phyloP scores from a whole-genome alignment of 2,888 invertebrate genomes.

The Oscheius sp. region DNA sequence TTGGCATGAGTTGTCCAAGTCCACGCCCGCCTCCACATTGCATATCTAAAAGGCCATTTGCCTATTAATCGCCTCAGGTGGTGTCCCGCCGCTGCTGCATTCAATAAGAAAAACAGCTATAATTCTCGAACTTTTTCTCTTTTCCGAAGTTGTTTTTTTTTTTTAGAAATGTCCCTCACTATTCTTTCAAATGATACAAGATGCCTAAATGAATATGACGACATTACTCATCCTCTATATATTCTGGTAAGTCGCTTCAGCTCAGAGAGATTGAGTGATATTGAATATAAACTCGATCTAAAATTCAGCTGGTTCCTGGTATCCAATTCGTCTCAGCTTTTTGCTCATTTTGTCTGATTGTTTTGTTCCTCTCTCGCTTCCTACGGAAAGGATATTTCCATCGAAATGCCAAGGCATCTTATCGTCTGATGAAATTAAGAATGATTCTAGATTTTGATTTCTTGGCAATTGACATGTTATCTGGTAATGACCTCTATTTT shows the following conservation, averaged over 20 bases:
- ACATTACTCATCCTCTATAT: not conserved
- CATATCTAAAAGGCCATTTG: no score
- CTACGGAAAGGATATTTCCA: not conserved
- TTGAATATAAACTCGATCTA: no score
- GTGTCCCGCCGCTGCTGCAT: no score
- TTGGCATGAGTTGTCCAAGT: no score
- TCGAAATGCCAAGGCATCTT: not conserved
- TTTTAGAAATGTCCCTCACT: no score
- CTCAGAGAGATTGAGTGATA: not conserved
- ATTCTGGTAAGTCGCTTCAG: not conserved
- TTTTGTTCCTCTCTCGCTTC: not conserved
- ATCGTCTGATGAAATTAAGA: not conserved
- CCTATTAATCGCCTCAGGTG: no score
- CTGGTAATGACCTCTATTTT: not conserved
- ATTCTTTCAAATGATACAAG: no score
- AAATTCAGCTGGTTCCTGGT: not conserved
- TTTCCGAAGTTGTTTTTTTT: no score
- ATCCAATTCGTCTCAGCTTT: not conserved
- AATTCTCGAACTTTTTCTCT: no score
- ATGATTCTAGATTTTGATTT: not conserved
- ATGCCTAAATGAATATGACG: not conserved
- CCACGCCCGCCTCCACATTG: no score
- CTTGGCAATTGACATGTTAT: constrained; percentile 1
- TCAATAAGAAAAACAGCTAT: no score
- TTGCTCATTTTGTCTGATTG: not conserved